Evolutionary conservation across 1,140 invertebrate genomes (phyloP), one percentile per base, ranked within the genome.

Genomic region (Cyclina sinensis): DNA sequence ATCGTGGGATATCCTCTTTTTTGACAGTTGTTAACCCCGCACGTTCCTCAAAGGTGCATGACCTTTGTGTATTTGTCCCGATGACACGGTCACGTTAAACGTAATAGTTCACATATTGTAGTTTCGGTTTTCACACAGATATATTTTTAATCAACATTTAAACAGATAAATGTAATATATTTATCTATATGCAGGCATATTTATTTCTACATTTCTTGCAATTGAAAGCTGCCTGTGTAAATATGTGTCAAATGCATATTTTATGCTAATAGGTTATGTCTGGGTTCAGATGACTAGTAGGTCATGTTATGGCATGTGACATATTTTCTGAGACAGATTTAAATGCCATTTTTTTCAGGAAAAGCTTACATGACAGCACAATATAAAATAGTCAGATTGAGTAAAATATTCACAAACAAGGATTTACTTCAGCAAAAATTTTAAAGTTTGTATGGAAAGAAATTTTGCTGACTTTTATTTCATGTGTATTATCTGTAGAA

Each of bases 161-260:
- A n/a, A n/a, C n/a, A n/a, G n/a, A n/a, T n/a, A n/a, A n/a, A n/a
- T n/a, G n/a, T n/a, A n/a, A n/a, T n/a, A n/a, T n/a, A n/a, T n/a
- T n/a, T n/a, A n/a, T n/a, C n/a, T n/a, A n/a, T n/a, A 24, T 57
- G 54, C 7, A n/a, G 14, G 14, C 43, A 43, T 43, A 43, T 43
- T 43, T 4, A 43, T 43, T 43, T 43, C 5, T 57, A n/a, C 18
- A 57, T 57, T 57, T 57, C 54, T 57, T 57, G n/a, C n/a, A n/a
- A 21, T 57, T 18, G 5, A 57, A 57, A 4, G 24, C 24, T 9
- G 16, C 21, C 54, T 37, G 88, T 57, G 24, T 18, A 24, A 57
- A 43, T 30, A 62, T 94, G 89, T 93, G 93, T 94, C 91, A 91
- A 68, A 74, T 92, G 93, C 88, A 94, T 94, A 94, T 90, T 92